Percentiles rank a stretch among this genome's conserved stretches.
Conservation (phyloP, 2,888 invertebrate genomes). For the Eilema depressum region DNA sequence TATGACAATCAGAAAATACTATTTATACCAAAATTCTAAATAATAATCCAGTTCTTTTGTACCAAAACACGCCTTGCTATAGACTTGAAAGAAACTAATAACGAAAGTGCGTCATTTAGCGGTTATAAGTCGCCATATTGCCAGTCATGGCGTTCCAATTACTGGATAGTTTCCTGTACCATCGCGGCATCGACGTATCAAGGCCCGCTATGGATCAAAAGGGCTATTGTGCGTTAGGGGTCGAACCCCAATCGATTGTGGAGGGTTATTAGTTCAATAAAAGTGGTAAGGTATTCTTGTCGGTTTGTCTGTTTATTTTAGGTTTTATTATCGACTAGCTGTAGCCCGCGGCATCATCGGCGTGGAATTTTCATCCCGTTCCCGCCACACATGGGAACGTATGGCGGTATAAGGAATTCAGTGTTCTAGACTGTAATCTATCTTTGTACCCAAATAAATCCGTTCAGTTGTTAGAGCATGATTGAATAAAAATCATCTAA, state of each 20-base stretch:
- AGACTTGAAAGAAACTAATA: slow-evolving; percentile 20
- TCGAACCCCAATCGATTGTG: slow-evolving; percentile 12
- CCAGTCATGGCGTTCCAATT: slow-evolving; percentile 39
- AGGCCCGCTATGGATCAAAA: slow-evolving; percentile 19
- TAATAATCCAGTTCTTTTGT: neutral
- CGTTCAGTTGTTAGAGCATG: no score
- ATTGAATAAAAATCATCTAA: no score
- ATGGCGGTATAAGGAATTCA: no score
- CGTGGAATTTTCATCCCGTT: no score
- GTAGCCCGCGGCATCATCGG: no score
- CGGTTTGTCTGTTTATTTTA: slow-evolving; percentile 1
- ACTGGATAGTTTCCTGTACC: slow-evolving; percentile 32
- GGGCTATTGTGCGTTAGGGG: slow-evolving; percentile 16
- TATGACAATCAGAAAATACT: no score
- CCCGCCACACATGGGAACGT: no score
- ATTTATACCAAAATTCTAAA: no score
- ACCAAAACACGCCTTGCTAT: neutral
- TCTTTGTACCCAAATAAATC: no score
- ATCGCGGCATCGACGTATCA: slow-evolving; percentile 18
- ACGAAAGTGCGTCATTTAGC: slow-evolving; percentile 26
- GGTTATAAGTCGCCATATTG: slow-evolving; percentile 21
- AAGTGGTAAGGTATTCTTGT: neutral
- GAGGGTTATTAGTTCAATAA: slow-evolving; percentile 17
- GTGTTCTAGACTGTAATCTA: no score
- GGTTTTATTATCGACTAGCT: neutral